Base-by-base conservation (phyloP, 2,888 invertebrate genomes). In the Eupithecia tripunctaria region DNA sequence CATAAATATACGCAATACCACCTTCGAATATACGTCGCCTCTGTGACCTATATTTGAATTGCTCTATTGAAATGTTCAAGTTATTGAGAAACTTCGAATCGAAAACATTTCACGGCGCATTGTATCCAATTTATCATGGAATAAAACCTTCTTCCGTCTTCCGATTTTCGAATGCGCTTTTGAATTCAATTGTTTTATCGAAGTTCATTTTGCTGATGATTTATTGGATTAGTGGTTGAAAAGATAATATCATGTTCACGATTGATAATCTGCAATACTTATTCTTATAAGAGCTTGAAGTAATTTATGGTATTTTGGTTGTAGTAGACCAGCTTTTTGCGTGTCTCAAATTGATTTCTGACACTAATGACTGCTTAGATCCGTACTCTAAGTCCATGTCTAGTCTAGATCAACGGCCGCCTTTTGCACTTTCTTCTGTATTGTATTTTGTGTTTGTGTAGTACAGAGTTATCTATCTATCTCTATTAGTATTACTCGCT, bases 11-110 rank as follows among this genome's bases (percentile, higher is more conserved):
- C 59, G 43, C 15, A 64, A 8, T 15, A 59, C 59, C 60, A 65
- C 56, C 60, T 66, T 60, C 25, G 60, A 65, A 68, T 72, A 32
- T 36, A 60, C 47, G 66, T 47, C 47, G 66, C 41, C 59, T 36
- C 64, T 60, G 43, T 65, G 72, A 72, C 68, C 68, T 64, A 72
- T 68, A 66, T 73, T 63, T 15, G 66, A 63, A 70, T 70, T 68
- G 56, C 25, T 62, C 67, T 70, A 64, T 70, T 73, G 67, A 73
- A 67, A 73, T 64, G 64, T 73, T 67, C 73, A 51, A 67, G 38
- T 67, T 72, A 66, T 69, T 65, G 64, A 65, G 72, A 65, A 67
- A 51, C 56, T 63, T 41, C 27, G 43, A 25, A 38, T 65, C 25
- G 29, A 65, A 72, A 60, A 63, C 25, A 68, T 56, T 64, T 70